Evolutionary conservation across 2,113 vertebrate species (phyloP).

Genomic region (Solea senegalensis): DNA sequence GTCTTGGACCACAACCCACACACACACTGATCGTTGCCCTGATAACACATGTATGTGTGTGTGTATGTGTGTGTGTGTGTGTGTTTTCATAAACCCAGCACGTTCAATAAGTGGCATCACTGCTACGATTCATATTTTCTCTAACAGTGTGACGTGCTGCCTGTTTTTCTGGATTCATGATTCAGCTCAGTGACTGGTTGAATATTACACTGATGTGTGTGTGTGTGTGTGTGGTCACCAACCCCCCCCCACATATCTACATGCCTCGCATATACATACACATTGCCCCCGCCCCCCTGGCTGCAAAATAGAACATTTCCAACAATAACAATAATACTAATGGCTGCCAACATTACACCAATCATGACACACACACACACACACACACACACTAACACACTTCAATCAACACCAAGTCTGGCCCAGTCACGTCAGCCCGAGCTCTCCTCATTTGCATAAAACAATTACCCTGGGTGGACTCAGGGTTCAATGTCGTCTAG

Average conservation of each 20-base stretch:
- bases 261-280: slow-evolving; percentile 48
- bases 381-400: slow-evolving; percentile 43
- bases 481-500: slow-evolving; percentile 90
- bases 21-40: slow-evolving; percentile 60
- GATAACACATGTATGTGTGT: slow-evolving; percentile 64
- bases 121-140: slow-evolving; percentile 53
- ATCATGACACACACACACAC: slow-evolving; percentile 48
- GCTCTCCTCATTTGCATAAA: slow-evolving; percentile 91
- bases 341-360: slow-evolving; percentile 65
- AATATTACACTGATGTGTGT: slow-evolving; percentile 47
- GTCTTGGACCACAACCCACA: slow-evolving; percentile 76
- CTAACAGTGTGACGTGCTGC: slow-evolving; percentile 30
- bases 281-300: slow-evolving; percentile 37
- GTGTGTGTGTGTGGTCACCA: slow-evolving; percentile 2
- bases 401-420: slow-evolving; percentile 77
- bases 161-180: slow-evolving; percentile 22
- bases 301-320: slow-evolving; percentile 73
- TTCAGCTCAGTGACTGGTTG: slow-evolving; percentile 38
- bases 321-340: slow-evolving; percentile 80
- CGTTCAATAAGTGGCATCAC: slow-evolving; percentile 45
- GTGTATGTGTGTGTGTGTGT: slow-evolving; percentile 25
- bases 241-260: slow-evolving; percentile 40
- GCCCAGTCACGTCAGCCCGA: slow-evolving; percentile 79
- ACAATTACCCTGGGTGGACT: slow-evolving; percentile 87
- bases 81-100: slow-evolving; percentile 28